Conservation (phyloP, 2,113 vertebrate species). For the Ammodytes dubius region DNA sequence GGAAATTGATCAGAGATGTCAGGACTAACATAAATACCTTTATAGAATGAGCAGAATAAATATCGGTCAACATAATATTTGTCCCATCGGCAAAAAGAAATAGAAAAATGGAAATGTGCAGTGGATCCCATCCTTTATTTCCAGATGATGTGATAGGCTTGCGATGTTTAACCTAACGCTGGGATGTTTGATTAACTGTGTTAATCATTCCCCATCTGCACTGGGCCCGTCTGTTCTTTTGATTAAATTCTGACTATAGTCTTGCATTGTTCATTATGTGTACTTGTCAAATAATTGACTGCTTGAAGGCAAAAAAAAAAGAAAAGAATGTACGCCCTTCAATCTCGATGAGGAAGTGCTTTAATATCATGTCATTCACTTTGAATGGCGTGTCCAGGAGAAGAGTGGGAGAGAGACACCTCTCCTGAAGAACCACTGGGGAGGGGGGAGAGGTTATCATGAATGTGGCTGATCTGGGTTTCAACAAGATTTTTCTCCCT, state of each 20-base stretch:
- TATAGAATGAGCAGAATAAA: conserved; percentile 62
- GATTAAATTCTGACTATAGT: conserved; percentile 82
- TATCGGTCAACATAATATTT: conserved; percentile 71
- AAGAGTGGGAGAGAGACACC: conserved; percentile 16
- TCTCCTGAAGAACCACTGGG: conserved; percentile 28
- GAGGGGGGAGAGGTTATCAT: conserved; percentile 61
- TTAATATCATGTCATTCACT: conserved; percentile 82
- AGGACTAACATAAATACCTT: conserved; percentile 66
- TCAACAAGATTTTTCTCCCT: conserved; percentile 46
- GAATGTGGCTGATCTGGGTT: conserved; percentile 52
- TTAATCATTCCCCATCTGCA: conserved; percentile 84
- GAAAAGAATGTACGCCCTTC: conserved; percentile 74
- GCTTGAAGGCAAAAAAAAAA: conserved; percentile 78
- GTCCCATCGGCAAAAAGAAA: conserved; percentile 68
- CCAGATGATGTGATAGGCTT: conserved; percentile 76
- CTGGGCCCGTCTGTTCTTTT: conserved; percentile 76
- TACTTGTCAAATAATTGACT: conserved; percentile 84
- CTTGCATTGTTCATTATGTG: conserved; percentile 84
- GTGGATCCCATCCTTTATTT: conserved; percentile 74
- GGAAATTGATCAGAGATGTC: conserved; percentile 56
- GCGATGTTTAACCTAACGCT: conserved; percentile 81
- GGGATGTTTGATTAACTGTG: conserved; percentile 84
- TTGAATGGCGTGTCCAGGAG: conserved; percentile 67
- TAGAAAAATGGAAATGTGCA: conserved; percentile 73
- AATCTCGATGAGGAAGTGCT: conserved; percentile 82